Percentiles rank a stretch among this genome's conserved stretches.
Conservation (phyloP, 2,797 vertebrate species). For the Chiropotes sagulatus region DNA sequence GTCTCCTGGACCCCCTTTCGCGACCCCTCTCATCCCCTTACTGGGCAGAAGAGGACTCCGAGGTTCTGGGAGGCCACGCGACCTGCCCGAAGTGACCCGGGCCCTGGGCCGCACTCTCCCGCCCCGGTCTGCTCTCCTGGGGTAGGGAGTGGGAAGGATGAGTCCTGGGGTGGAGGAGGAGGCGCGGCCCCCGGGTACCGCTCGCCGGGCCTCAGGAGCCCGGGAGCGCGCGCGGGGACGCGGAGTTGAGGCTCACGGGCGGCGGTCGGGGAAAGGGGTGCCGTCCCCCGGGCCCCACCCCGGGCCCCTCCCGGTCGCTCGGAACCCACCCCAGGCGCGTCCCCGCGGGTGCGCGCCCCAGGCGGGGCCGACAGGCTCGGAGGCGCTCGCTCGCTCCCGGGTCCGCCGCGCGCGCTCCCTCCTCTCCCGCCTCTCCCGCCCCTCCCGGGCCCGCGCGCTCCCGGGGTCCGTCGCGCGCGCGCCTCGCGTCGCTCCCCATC, state of each 20-base stretch:
- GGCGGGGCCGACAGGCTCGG: not conserved
- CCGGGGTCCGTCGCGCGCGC: not conserved
- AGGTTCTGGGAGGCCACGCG: not conserved
- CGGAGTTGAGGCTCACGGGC: not conserved
- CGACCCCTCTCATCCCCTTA: not conserved
- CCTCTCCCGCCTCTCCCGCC: not conserved
- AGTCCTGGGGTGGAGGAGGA: not conserved
- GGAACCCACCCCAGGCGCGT: not conserved
- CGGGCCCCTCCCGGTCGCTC: not conserved
- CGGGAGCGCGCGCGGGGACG: not conserved
- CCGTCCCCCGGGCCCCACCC: not conserved
- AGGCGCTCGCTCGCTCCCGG: not conserved
- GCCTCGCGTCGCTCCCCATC: not conserved
- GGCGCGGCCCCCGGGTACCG: not conserved
- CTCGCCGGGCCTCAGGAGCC: not conserved
- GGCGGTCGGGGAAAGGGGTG: rapidly evolving
- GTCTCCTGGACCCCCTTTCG: not conserved
- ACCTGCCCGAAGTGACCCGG: not conserved
- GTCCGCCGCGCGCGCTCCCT: not conserved
- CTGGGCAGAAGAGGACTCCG: not conserved
- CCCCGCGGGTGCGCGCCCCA: not conserved
- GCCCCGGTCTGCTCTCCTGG: not conserved
- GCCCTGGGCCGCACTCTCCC: not conserved
- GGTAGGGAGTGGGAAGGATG: not conserved
- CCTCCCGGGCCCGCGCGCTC: not conserved